Conservation (phyloP, 2,888 invertebrate genomes). For the Perdita meconis region DNA sequence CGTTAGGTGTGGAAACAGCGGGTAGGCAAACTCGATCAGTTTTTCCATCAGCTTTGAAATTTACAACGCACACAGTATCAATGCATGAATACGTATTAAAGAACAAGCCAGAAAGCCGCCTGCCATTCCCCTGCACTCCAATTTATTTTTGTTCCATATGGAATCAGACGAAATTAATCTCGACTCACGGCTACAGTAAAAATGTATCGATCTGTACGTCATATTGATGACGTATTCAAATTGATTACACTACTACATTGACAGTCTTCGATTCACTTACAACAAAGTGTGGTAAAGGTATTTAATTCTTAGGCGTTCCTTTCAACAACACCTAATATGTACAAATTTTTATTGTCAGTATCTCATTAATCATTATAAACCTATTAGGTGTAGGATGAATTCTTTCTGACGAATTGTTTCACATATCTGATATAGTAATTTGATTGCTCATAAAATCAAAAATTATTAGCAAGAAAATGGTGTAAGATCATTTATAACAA, state of each 20-base stretch:
- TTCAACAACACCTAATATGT: too few species aligned
- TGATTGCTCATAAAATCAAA: too few species aligned
- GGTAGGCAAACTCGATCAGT: neutral
- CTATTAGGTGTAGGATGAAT: too few species aligned
- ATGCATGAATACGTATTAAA: neutral
- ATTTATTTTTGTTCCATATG: conserved; percentile 5
- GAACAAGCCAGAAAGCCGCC: neutral
- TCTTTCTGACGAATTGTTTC: too few species aligned
- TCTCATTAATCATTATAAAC: too few species aligned
- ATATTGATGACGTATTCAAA: neutral
- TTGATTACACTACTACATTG: conserved; percentile 3
- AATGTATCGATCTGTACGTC: conserved; percentile 4
- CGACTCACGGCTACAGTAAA: neutral
- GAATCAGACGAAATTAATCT: conserved; percentile 19
- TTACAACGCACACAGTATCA: neutral
- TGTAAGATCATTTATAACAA: too few species aligned
- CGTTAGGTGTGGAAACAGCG: neutral
- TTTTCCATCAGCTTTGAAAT: neutral
- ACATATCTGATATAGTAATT: too few species aligned
- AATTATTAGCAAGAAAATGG: too few species aligned
- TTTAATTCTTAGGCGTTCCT: neutral
- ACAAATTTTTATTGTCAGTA: too few species aligned
- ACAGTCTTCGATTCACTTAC: conserved; percentile 13
- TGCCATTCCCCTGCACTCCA: neutral
- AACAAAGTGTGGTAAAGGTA: too few species aligned